These are phyloP conservation scores for Leptopterna dolabrata DNA, from an alignment of 2,888 invertebrate species.

Conservation along the genomic window DNA sequence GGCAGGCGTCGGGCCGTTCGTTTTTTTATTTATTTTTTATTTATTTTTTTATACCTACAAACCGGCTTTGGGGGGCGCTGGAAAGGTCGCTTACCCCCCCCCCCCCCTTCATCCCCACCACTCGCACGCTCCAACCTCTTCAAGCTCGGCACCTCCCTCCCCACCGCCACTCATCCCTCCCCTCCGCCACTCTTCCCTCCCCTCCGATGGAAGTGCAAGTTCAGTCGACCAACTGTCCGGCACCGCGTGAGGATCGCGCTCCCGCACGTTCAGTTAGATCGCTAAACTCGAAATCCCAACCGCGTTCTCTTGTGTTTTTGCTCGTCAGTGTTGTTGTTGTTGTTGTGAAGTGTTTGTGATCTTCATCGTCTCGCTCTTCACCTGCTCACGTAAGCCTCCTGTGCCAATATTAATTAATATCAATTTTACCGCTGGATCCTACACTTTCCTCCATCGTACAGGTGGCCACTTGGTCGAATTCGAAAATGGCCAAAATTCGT, in stretches of 20 bases:
- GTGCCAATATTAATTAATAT: not conserved
- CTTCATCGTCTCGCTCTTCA: not conserved
- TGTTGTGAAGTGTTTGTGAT: not conserved
- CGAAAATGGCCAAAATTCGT: too few relatives aligned
- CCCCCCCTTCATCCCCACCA: not conserved
- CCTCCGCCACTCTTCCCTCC: not conserved
- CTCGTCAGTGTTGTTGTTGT: not conserved
- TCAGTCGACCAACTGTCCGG: slow-evolving; percentile 11
- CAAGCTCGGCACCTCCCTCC: not conserved
- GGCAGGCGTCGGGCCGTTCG: too few relatives aligned
- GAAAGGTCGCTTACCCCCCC: not conserved
- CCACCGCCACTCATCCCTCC: not conserved
- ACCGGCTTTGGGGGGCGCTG: not conserved
- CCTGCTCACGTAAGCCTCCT: not conserved
- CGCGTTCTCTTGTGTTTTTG: not conserved
- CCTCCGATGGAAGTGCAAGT: not conserved
- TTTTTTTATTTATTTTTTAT: too few relatives aligned
- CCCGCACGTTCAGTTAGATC: not conserved
- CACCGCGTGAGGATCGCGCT: not conserved
- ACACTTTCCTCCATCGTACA: not conserved
- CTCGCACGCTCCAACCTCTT: not conserved
- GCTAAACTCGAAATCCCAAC: not conserved
- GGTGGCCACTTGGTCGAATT: not conserved
- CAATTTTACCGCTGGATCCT: not conserved
- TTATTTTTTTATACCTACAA: not conserved